These are phyloP conservation scores for Tor tambroides DNA, from an alignment of 2,113 vertebrate species.

Conservation along the genomic window DNA sequence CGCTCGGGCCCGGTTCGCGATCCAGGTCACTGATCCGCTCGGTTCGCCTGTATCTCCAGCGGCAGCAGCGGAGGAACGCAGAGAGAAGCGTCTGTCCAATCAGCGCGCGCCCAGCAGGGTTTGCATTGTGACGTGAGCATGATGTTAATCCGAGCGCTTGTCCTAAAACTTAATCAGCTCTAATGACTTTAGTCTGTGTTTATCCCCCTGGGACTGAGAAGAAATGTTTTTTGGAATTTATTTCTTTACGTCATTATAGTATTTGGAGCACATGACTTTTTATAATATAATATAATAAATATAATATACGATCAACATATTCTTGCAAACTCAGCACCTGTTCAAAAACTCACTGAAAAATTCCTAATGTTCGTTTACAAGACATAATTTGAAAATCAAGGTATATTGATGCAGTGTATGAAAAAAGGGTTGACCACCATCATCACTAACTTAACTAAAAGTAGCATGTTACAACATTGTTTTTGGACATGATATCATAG, in stretches of 20 bases:
- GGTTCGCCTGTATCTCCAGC: neutral
- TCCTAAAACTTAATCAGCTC: neutral
- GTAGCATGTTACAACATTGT: too few species aligned
- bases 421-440: neutral
- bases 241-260: neutral
- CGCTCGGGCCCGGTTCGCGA: neutral
- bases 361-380: neutral
- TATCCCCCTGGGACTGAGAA: neutral
- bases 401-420: neutral
- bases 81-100: constrained; percentile 10
- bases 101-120: neutral
- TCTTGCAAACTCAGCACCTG: too few species aligned
- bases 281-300: neutral
- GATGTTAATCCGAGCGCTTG: neutral
- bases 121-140: neutral
- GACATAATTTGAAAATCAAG: neutral
- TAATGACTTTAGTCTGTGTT: constrained; percentile 12
- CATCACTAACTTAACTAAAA: too few species aligned
- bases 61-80: neutral
- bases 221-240: neutral
- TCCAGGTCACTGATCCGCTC: neutral
- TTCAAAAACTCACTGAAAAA: neutral
- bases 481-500: too few species aligned
- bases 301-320: neutral
- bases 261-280: neutral